Conservation (phyloP, 2,888 invertebrate species). For the Imbricaverruca yamaguchii region DNA sequence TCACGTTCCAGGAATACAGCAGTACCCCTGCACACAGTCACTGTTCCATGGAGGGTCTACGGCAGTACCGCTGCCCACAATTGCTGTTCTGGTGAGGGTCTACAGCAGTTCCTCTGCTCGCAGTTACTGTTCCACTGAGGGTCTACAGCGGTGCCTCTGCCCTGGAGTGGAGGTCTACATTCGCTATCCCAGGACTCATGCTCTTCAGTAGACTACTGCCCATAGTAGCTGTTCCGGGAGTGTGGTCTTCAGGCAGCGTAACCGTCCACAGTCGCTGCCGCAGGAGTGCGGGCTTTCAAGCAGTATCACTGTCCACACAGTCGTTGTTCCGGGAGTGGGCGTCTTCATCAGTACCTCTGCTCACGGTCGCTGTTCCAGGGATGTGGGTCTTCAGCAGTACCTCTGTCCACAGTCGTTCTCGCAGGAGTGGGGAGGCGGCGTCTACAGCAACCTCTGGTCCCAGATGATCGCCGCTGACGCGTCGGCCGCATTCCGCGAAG, state of each 20-base stretch:
- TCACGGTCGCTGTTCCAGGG: not conserved
- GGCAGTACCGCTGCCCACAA: not conserved
- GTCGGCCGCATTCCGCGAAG: conserved; percentile 74
- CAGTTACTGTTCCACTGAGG: conserved; percentile 76
- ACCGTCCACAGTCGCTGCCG: not conserved
- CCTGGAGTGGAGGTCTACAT: no score
- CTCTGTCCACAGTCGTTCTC: conserved; percentile 60
- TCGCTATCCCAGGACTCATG: no score
- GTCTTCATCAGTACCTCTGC: not conserved
- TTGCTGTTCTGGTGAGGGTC: not conserved
- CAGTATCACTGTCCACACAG: not conserved
- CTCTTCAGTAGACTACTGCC: no score
- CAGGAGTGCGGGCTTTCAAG: not conserved
- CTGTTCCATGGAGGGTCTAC: no score
- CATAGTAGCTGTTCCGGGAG: no score
- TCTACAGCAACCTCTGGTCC: conserved; percentile 77
- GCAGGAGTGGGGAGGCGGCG: conserved; percentile 76
- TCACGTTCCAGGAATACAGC: no score
- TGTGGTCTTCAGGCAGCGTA: no score
- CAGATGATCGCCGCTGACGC: conserved; percentile 84
- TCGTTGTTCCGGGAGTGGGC: no score
- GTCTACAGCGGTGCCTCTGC: no score
- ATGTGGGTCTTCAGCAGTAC: not conserved
- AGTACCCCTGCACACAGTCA: not conserved
- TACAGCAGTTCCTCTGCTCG: conserved; percentile 37